Evolutionary conservation across 1,140 invertebrate species (phyloP).

Genomic region (Drosophila littoralis): DNA sequence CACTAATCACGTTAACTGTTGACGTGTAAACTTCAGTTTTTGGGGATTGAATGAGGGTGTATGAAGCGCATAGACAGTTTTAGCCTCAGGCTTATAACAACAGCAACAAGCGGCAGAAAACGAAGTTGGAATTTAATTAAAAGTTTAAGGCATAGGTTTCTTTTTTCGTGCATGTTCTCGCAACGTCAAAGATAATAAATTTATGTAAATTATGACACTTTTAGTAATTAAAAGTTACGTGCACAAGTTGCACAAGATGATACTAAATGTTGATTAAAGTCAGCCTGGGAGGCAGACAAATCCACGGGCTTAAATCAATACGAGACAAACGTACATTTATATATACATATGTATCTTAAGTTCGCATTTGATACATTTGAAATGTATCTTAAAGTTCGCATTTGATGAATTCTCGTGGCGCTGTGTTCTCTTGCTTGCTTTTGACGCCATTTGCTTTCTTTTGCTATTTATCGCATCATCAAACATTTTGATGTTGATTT

Average conservation of each 20-base stretch:
- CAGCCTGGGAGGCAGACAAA: neutral
- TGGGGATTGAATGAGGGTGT: too few species aligned
- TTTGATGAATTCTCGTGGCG: constrained; percentile 39
- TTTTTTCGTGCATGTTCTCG: neutral
- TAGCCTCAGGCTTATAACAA: constrained; percentile 6
- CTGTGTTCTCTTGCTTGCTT: constrained; percentile 30
- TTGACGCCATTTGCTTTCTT: constrained; percentile 46
- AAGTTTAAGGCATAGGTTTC: constrained; percentile 64
- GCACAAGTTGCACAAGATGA: neutral
- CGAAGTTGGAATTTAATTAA: constrained; percentile 76
- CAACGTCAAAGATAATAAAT: constrained; percentile 56
- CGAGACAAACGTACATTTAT: neutral
- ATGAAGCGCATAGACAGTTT: constrained; percentile 16
- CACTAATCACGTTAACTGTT: constrained; percentile 22
- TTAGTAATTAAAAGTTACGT: constrained; percentile 57
- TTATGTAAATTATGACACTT: constrained; percentile 69
- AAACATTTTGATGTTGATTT: constrained; percentile 82
- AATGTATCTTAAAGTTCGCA: constrained; percentile 15
- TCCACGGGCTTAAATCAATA: neutral
- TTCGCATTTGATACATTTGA: constrained; percentile 1
- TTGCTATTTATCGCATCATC: constrained; percentile 81
- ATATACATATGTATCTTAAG: constrained; percentile 3
- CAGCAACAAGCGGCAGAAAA: neutral
- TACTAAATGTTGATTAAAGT: constrained; percentile 21
- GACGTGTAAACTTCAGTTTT: constrained; percentile 29